Evolutionary conservation across 1,140 invertebrate species (phyloP), one percentile per base, ranked within the genome.

Genomic region (Lasaia peninsularis): DNA sequence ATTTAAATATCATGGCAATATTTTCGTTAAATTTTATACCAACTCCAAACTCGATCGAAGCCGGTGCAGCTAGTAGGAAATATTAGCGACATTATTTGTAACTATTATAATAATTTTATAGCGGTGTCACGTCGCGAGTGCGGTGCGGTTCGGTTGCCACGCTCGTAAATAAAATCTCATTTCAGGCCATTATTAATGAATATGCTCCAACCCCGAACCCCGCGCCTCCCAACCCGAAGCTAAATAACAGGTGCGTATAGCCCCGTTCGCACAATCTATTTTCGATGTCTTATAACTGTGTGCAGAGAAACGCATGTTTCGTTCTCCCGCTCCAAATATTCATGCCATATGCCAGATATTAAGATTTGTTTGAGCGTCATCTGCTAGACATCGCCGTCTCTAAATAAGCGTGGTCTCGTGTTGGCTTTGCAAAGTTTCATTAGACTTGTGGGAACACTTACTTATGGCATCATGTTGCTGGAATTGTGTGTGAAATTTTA

Each of bases 201-300:
- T 83, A 73, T 73, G 74, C 74, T 69, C 69, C 71, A 69, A 59
- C 72, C 72, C 69, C 62, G 54, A 61, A 50, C 51, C 67, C 69
- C 69, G 58, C 72, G 55, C 67, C 63, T 71, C 74, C 63, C 74
- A 68, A 69, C 71, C 71, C 69, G 69, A 74, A 86, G 81, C 80
- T 76, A 85, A 85, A 86, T 84, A 88, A 87, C 86, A 88, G 86
- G 86, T 88, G 86, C 79, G 86, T 80, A 75, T 88, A 88, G 86
- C 86, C 86, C 82, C 82, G 75, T 88, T 88, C 80, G 86, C 81
- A 86, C 73, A 86, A 85, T 87, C 86, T 88, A 88, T 88, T 88
- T 86, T 85, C 75, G 83, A 85, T 87, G 78, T 86, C 80, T 85
- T 84, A 83, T 83, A 86, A 75, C 77, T 74, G 79, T 73, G 79